Evolutionary conservation across 2,797 vertebrate genomes (phyloP).

Genomic region (Tokudaia muenninki): DNA sequence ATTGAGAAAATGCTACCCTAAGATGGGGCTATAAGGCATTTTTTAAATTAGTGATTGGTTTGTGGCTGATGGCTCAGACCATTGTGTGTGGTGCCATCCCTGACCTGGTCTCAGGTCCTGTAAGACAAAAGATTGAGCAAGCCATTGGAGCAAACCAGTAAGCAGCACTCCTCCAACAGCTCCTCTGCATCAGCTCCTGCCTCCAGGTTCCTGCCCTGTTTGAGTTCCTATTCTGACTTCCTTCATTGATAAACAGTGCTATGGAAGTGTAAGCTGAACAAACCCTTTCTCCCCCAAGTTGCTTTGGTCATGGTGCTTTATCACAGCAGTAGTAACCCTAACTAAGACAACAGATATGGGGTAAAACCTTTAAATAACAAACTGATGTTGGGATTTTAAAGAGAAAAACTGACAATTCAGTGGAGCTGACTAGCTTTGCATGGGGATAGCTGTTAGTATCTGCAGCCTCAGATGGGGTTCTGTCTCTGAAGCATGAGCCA

Average conservation of each 20-base stretch:
- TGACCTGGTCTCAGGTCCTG: neutral
- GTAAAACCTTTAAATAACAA: conserved; percentile 47
- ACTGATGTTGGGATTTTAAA: neutral
- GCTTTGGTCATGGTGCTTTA: neutral
- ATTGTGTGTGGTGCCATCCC: neutral
- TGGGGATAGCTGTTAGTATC: neutral
- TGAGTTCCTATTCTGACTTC: neutral
- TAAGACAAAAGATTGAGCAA: neutral
- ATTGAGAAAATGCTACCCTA: neutral
- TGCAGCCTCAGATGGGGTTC: neutral
- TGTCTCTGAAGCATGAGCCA: neutral
- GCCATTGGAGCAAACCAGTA: neutral
- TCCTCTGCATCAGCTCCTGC: neutral
- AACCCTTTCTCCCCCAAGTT: neutral
- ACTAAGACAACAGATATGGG: neutral
- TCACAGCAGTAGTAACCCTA: neutral
- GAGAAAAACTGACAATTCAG: neutral
- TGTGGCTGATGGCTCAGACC: neutral
- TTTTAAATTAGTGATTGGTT: neutral
- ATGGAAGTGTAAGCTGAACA: neutral
- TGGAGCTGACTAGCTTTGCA: neutral
- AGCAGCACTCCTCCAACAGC: neutral
- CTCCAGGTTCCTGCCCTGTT: neutral
- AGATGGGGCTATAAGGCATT: no score
- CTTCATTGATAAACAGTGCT: neutral